phyloP scores from a whole-genome alignment of 1,140 invertebrate species.

The Leptinotarsa defecta region DNA sequence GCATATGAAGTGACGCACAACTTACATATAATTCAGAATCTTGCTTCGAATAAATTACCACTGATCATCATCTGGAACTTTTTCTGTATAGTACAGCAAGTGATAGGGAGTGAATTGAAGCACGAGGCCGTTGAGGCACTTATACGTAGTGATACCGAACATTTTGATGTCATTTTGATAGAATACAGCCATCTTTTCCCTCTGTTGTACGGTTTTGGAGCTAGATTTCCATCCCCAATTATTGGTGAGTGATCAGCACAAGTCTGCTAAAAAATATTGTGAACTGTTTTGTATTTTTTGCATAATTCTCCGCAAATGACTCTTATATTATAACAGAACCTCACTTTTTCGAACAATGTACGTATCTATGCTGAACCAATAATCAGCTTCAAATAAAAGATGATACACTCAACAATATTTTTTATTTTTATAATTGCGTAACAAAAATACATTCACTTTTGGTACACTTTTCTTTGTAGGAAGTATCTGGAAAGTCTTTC shows the following conservation, averaged over 20 bases:
- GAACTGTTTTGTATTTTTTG: too few species aligned
- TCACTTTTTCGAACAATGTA: too few species aligned
- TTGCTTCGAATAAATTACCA: background rate
- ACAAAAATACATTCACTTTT: too few species aligned
- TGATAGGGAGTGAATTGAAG: background rate
- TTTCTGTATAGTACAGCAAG: constrained; percentile 31
- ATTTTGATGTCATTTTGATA: background rate
- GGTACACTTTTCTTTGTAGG: too few species aligned
- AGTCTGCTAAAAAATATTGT: too few species aligned
- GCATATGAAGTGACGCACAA: constrained; percentile 5
- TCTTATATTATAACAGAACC: too few species aligned
- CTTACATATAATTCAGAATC: background rate
- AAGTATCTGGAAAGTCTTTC: too few species aligned
- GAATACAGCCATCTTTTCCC: background rate
- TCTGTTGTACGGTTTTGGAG: background rate
- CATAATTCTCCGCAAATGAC: too few species aligned
- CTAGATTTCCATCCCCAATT: background rate
- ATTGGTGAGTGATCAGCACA: background rate
- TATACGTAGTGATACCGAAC: background rate
- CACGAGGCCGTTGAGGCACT: background rate
- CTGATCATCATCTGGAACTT: background rate
- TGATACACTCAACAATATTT: accelerated
- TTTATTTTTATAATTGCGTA: too few species aligned
- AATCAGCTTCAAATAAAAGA: too few species aligned
- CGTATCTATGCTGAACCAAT: too few species aligned